phyloP scores from a whole-genome alignment of 2,888 invertebrate species.

The Mactromeris polynyma region DNA sequence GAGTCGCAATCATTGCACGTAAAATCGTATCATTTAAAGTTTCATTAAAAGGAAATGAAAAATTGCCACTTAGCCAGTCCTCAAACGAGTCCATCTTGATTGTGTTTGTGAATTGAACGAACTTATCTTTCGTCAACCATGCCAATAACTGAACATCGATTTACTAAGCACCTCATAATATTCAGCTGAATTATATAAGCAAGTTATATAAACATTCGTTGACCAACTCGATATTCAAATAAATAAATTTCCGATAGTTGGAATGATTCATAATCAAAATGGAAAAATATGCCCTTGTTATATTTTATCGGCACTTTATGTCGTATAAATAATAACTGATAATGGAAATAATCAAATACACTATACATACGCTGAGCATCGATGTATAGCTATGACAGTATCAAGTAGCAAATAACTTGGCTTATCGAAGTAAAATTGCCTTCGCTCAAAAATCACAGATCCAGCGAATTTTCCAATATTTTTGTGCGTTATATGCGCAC shows the following conservation, averaged over 20 bases:
- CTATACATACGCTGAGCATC: background rate
- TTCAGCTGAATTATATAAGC: background rate
- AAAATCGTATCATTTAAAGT: conserved; percentile 40
- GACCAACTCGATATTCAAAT: background rate
- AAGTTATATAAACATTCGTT: background rate
- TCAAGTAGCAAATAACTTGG: background rate
- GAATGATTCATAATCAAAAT: background rate
- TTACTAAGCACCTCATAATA: background rate
- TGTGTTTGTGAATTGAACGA: background rate
- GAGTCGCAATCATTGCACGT: conserved; percentile 29
- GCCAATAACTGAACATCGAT: background rate
- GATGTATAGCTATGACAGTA: background rate
- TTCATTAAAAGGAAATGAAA: conserved; percentile 15
- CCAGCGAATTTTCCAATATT: background rate
- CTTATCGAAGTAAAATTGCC: background rate
- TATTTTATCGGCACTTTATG: background rate
- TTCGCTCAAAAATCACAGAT: background rate
- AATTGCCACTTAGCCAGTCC: background rate
- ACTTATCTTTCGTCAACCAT: background rate
- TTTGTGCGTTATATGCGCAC: background rate
- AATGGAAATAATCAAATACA: background rate
- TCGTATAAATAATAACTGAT: too few species aligned
- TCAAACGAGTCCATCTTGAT: background rate
- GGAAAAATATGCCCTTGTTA: background rate
- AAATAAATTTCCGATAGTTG: background rate